These are phyloP conservation scores for Tachina grossa DNA, from an alignment of 2,888 invertebrate species.

Conservation along the genomic window DNA sequence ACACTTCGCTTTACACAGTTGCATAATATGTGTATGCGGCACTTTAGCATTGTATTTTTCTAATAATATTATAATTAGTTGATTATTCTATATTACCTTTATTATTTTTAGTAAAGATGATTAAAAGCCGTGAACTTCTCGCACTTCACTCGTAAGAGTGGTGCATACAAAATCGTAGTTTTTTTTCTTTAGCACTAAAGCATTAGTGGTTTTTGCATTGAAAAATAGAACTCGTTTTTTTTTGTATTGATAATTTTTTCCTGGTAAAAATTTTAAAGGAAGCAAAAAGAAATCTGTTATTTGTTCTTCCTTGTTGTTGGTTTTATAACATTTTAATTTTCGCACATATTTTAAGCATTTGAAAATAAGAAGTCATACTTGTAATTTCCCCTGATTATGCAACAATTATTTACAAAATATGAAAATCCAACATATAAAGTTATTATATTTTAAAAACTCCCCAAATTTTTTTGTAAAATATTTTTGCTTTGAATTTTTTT, in stretches of 20 bases:
- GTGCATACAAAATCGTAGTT: constrained; percentile 2
- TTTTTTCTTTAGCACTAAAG: not conserved
- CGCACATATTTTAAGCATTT: constrained; percentile 12
- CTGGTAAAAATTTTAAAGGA: not conserved
- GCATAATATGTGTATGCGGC: no score
- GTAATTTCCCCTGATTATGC: not conserved
- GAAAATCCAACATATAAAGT: no score
- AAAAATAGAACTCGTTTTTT: not conserved
- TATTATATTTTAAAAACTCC: no score
- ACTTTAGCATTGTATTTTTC: no score
- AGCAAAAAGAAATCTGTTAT: constrained; percentile 19
- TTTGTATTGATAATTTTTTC: constrained; percentile 17
- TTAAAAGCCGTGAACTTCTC: not conserved
- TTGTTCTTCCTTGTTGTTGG: not conserved
- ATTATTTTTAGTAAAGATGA: no score
- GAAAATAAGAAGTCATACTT: not conserved
- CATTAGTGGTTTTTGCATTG: constrained; percentile 18
- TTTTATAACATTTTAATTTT: constrained; percentile 7
- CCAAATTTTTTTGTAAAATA: no score
- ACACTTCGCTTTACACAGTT: no score
- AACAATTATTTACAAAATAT: not conserved
- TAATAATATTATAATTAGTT: no score
- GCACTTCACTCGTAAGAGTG: not conserved
- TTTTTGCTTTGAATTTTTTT: no score
- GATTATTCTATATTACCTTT: no score